Evolutionary conservation across 2,888 invertebrate genomes (phyloP).

Genomic region (Drosophila pseudotakahashii): DNA sequence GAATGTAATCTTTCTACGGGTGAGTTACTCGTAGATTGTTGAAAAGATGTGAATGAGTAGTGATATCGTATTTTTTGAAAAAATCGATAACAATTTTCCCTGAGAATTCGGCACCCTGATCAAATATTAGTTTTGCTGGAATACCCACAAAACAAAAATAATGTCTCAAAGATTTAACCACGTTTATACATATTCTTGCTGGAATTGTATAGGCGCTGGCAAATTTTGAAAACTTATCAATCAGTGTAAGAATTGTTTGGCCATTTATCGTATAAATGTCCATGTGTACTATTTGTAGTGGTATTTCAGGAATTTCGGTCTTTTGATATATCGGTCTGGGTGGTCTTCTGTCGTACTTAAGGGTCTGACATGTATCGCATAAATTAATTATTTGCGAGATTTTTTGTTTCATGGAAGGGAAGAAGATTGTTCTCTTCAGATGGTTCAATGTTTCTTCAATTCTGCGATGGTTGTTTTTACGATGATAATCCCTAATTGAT

Average conservation of each 20-base stretch:
- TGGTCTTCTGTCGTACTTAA: constrained; percentile 43
- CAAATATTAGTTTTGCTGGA: no score
- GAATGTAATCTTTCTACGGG: background rate
- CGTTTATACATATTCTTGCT: no score
- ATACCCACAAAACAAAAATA: no score
- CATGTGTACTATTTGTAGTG: constrained; percentile 43
- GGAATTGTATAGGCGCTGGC: no score
- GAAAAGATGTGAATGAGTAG: background rate
- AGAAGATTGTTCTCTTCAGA: constrained; percentile 1
- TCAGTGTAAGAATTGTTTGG: constrained; percentile 38
- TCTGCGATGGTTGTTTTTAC: background rate
- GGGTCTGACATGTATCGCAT: constrained; percentile 23
- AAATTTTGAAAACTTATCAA: constrained; percentile 53
- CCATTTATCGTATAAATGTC: constrained; percentile 42
- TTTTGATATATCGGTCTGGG: background rate
- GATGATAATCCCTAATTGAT: background rate
- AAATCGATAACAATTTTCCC: constrained; percentile 41
- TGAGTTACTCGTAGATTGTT: background rate
- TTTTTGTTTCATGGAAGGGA: background rate
- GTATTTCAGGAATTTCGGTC: constrained; percentile 38
- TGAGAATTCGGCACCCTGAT: constrained; percentile 24
- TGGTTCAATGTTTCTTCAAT: background rate
- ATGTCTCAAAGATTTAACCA: no score
- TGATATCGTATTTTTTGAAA: background rate
- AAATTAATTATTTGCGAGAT: constrained; percentile 2